Conservation (phyloP, 2,797 vertebrate species). For the Semotilus atromaculatus region DNA sequence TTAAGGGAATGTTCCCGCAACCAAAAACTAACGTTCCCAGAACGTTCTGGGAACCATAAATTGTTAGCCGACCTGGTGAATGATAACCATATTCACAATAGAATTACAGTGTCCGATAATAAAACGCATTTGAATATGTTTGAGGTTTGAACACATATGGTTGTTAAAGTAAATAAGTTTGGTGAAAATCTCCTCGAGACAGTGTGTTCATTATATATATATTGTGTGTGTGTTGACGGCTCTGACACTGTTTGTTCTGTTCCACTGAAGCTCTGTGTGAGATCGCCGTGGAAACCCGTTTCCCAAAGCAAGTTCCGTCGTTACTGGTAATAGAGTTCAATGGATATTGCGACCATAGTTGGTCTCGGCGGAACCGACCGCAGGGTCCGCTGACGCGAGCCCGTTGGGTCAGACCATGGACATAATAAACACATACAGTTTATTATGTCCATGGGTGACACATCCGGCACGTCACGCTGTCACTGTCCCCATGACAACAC, state of each 20-base stretch:
- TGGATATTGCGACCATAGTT: too few relatives aligned
- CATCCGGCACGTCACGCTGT: not conserved
- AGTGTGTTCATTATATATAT: conserved; percentile 5
- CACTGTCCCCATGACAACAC: conserved; percentile 24
- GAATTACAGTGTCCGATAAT: not conserved
- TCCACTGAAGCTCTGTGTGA: conserved; percentile 18
- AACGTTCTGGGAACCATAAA: too few relatives aligned
- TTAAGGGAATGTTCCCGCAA: too few relatives aligned
- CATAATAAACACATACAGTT: too few relatives aligned
- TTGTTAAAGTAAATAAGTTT: too few relatives aligned
- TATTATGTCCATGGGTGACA: not conserved
- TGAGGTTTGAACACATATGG: not conserved
- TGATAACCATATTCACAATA: not conserved
- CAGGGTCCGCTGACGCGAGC: not conserved
- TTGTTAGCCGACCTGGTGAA: too few relatives aligned
- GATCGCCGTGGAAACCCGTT: conserved; percentile 11
- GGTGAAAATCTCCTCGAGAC: not conserved
- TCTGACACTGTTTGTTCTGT: conserved; percentile 54
- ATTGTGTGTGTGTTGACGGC: conserved; percentile 52
- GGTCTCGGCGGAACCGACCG: not conserved
- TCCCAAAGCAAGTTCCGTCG: too few relatives aligned
- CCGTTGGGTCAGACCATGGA: not conserved
- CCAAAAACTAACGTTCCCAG: too few relatives aligned
- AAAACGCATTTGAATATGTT: not conserved
- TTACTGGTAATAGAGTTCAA: too few relatives aligned